phyloP scores from a whole-genome alignment of 2,888 invertebrate species.

The Leptinotarsa juncta region DNA sequence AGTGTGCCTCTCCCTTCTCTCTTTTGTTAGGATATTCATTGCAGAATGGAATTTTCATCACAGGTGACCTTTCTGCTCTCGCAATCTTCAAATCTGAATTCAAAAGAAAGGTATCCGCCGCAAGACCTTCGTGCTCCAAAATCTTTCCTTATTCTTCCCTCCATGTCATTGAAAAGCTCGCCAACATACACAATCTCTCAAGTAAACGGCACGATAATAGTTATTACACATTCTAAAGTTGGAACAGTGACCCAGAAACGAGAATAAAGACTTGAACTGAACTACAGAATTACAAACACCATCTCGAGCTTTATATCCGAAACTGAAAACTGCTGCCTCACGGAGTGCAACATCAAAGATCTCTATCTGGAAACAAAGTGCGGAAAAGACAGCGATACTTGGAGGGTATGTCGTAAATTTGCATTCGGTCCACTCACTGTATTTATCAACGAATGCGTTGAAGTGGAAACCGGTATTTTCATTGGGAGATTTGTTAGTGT shows the following conservation, averaged over 20 bases:
- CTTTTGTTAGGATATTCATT: too few relatives aligned
- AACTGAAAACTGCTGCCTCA: constrained; percentile 27
- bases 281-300: constrained; percentile 30
- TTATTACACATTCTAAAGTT: constrained; percentile 41
- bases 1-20: too few relatives aligned
- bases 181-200: not conserved
- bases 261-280: constrained; percentile 25
- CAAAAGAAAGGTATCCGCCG: not conserved
- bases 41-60: too few relatives aligned
- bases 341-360: constrained; percentile 32
- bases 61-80: too few relatives aligned
- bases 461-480: constrained; percentile 6
- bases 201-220: not conserved
- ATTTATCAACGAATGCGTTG: constrained; percentile 30
- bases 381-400: constrained; percentile 37
- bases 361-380: constrained; percentile 35
- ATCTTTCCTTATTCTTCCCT: not conserved
- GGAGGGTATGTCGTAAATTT: constrained; percentile 25
- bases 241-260: constrained; percentile 50
- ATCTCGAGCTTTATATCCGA: constrained; percentile 22
- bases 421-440: constrained; percentile 30
- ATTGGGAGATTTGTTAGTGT: not conserved
- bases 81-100: not conserved
- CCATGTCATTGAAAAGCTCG: not conserved
- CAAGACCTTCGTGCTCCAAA: not conserved